Conservation (phyloP, 2,113 vertebrate genomes). For the Hippocampus barbouri region DNA sequence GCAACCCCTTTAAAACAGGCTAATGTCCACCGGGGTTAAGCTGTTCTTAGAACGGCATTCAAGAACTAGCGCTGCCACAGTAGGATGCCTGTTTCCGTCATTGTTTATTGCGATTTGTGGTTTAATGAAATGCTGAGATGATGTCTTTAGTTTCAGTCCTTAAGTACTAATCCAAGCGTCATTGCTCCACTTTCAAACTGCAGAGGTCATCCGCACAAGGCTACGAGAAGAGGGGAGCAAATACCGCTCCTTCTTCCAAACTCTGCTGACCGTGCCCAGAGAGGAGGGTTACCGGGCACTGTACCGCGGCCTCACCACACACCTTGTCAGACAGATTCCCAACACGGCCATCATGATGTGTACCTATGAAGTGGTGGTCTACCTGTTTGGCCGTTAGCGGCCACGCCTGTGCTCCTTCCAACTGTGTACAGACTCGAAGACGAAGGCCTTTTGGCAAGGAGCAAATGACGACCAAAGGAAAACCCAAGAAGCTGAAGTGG, state of each 20-base stretch:
- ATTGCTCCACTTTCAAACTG: background rate
- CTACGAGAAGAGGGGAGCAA: slow-evolving; percentile 98
- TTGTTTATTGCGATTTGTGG: background rate
- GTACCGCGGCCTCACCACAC: slow-evolving; percentile 93
- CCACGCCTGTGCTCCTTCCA: slow-evolving; percentile 7
- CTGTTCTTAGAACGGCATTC: too few relatives aligned
- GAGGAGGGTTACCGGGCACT: slow-evolving; percentile 94
- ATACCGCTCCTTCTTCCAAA: slow-evolving; percentile 95
- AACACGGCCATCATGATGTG: slow-evolving; percentile 99
- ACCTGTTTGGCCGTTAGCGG: slow-evolving; percentile 86
- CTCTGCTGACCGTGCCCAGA: slow-evolving; percentile 81
- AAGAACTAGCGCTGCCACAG: too few relatives aligned
- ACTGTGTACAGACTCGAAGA: slow-evolving; percentile 12
- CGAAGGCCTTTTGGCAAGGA: slow-evolving; percentile 17
- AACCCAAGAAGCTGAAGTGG: slow-evolving; percentile 25
- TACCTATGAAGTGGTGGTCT: slow-evolving; percentile 96
- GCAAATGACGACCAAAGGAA: slow-evolving; percentile 74
- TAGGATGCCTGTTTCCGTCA: too few relatives aligned
- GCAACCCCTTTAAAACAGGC: too few relatives aligned
- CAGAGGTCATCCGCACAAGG: slow-evolving; percentile 97
- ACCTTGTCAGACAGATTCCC: slow-evolving; percentile 95
- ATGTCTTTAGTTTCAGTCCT: background rate
- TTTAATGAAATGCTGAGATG: background rate
- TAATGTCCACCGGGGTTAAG: too few relatives aligned
- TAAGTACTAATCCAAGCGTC: background rate